These are phyloP conservation scores for Intellagama lesueurii DNA, from an alignment of 2,797 vertebrate genomes.

Conservation along the genomic window DNA sequence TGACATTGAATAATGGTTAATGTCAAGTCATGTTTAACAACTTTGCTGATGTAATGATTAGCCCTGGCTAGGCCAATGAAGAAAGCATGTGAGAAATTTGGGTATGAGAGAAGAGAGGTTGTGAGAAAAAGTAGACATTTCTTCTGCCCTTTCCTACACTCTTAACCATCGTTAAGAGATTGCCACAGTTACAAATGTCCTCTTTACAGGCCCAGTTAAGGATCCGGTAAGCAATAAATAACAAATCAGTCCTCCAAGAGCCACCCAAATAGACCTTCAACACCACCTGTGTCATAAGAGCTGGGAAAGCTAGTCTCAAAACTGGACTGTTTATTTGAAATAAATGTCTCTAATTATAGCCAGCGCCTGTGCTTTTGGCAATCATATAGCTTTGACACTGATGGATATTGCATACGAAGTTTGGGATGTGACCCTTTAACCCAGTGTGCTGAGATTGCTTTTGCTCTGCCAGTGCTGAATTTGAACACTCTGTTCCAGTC, in stretches of 20 bases:
- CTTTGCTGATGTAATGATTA: not conserved
- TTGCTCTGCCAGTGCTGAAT: not conserved
- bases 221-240: not conserved
- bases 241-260: not conserved
- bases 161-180: not conserved
- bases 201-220: not conserved
- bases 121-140: not conserved
- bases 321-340: constrained; percentile 44
- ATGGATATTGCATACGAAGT: constrained; percentile 68
- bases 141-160: not conserved
- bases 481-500: constrained; percentile 48
- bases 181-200: not conserved
- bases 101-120: not conserved
- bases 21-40: not conserved
- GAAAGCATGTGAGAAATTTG: not conserved
- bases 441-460: constrained; percentile 55
- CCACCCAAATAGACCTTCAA: not conserved
- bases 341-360: constrained; percentile 28
- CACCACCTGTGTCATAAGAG: not conserved
- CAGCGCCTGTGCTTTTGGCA: constrained; percentile 26
- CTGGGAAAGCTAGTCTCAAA: constrained; percentile 33
- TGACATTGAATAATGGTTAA: not conserved
- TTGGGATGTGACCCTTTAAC: constrained; percentile 61
- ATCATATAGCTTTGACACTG: constrained; percentile 57
- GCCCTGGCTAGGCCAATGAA: not conserved